A percentile compares a stretch with the other conserved stretches of the same genome.
phyloP scores from a whole-genome alignment of 2,797 vertebrate genomes.

The Neosilurus hyrtlii region DNA sequence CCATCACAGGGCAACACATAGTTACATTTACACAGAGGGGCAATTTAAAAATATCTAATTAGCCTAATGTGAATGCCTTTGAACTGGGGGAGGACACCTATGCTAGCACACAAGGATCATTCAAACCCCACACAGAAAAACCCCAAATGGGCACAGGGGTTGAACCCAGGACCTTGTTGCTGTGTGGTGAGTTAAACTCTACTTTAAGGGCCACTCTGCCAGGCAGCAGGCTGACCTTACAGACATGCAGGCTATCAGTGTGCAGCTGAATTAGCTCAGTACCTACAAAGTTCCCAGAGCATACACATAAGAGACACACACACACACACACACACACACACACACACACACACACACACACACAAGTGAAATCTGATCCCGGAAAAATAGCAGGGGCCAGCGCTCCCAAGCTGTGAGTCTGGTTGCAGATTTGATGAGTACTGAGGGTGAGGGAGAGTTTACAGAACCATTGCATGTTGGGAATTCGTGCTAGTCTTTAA shows the following conservation, averaged over 20 bases:
- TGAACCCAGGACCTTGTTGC: too few species aligned
- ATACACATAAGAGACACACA: slow-evolving; percentile 25
- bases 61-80: too few species aligned
- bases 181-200: too few species aligned
- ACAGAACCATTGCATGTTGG: neutral
- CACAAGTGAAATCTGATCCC: slow-evolving; percentile 70
- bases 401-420: slow-evolving; percentile 55
- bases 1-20: too few species aligned
- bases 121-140: too few species aligned
- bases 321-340: slow-evolving; percentile 58
- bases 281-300: neutral
- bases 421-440: slow-evolving; percentile 62
- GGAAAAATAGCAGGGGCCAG: slow-evolving; percentile 63
- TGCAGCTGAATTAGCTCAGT: slow-evolving; percentile 5
- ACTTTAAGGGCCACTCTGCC: neutral
- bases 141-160: too few species aligned
- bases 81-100: too few species aligned
- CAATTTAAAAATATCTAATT: too few species aligned
- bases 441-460: slow-evolving; percentile 17
- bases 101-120: too few species aligned
- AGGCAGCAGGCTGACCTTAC: neutral
- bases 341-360: slow-evolving; percentile 58
- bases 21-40: too few species aligned
- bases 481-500: neutral
- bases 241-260: neutral